phyloP scores from a whole-genome alignment of 2,888 invertebrate species.

The Fragum fragum region DNA sequence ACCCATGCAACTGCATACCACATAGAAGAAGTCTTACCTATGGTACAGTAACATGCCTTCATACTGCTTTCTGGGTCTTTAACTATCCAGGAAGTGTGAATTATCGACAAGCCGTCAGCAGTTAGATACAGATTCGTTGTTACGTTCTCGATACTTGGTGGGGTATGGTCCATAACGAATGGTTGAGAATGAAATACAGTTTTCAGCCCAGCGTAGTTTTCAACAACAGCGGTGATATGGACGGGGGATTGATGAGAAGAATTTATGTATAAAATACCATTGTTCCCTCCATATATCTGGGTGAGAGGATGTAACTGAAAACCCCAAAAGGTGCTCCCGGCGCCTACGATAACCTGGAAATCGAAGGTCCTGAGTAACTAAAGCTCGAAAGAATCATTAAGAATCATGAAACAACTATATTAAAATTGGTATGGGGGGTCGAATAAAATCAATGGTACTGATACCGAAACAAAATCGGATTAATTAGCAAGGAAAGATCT shows the following conservation, averaged over 20 bases:
- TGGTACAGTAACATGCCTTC: constrained; percentile 33
- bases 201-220: constrained; percentile 66
- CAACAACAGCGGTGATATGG: constrained; percentile 56
- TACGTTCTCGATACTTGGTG: constrained; percentile 42
- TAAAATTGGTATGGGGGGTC: too few species aligned
- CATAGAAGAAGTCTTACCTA: too few species aligned
- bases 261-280: constrained; percentile 38
- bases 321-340: constrained; percentile 60
- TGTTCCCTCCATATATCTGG: constrained; percentile 28
- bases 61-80: constrained; percentile 42
- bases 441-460: too few species aligned
- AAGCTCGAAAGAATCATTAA: too few species aligned
- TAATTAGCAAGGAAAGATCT: too few species aligned
- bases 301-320: constrained; percentile 57
- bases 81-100: constrained; percentile 33
- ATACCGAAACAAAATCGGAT: too few species aligned
- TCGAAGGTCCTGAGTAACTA: too few species aligned
- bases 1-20: too few species aligned
- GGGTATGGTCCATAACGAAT: constrained; percentile 67
- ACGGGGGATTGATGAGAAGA: constrained; percentile 60
- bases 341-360: constrained; percentile 37
- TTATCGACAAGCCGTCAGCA: background rate
- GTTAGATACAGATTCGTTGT: background rate
- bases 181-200: constrained; percentile 52
- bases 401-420: too few species aligned